Base-by-base conservation (phyloP, 1,140 invertebrate genomes). In the Rhizoglyphus robini region DNA sequence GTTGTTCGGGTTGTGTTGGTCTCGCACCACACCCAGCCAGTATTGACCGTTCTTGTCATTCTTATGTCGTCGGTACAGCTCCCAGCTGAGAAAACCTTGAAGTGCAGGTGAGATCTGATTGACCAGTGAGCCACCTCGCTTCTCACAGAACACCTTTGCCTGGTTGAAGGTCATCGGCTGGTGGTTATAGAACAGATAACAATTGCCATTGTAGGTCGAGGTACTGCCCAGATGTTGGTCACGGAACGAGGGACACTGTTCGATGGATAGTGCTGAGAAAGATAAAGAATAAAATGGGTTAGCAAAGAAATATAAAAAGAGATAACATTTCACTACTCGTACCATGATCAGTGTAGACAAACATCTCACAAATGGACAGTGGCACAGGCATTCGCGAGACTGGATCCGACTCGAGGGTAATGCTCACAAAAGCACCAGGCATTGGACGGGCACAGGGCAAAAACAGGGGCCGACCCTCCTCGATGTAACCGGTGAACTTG, bases 191-290 rank as follows among this genome's bases (percentile, higher is more conserved):
- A 95, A 96, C 67, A 92, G 89, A 74, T 96, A 96, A 75, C 91
- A 96, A 77, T 94, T 94, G 57, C 90, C 90, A 73, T 94, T 94
- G 76, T 95, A 96, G 0, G 90, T 94, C 1, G 90, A 88, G 0
- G 88, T 88, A 32, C 87, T 88, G 15, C 90, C 91, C 0, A 88
- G 88, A 0, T 89, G 89, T 73, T 93, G 89, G 73, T 94, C 90
- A 30, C 90, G 75, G 75, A 93, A 93, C 68, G 90, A 88, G 0
- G 90, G 90, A 75, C 90, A 95, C 65, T 90, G 80, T 76, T 94
- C 91, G 66, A 94, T 92, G 0, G 90, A 90, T 66, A 95, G 73
- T 0, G 90, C 91, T 84, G 69, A 46, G 23, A 23, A 59, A 38
- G 1, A 20, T 3, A 59, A 34, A n/a, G 1, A 58, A 27, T 63